Evolutionary conservation across 2,888 invertebrate species (phyloP), one percentile per base, ranked within the genome.

Genomic region (Allygus modestus): DNA sequence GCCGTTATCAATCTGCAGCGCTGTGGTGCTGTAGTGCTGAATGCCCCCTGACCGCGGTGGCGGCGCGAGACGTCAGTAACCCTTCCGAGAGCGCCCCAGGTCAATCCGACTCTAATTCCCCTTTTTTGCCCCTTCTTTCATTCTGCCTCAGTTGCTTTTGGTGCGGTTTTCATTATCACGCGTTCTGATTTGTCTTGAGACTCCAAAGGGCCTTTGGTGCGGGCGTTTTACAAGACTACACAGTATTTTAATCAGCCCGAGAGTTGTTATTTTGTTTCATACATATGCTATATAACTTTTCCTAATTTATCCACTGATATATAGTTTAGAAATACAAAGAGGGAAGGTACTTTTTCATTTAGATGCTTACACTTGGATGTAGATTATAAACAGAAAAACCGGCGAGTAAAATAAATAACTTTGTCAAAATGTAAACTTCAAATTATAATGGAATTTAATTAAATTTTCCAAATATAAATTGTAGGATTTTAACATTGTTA

Each of bases 1-100:
- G 41, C 79, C 28, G 54, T 83, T 83, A 83, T 83, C 83, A 83
- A 83, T 83, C 83, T 51, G 82, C 17, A 26, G 17, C 33, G 54
- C 51, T 79, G 20, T n/a, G 23, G 31, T 54, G 33, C 81, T 51
- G 54, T n/a, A 28, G 15, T 58, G 65, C 28, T 65, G 65, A 65
- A 65, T 65, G 65, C 65, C 65, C 65, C 65, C 28, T 65, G 65
- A 65, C 65, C 65, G 65, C 65, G 23, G 12, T 2, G 2, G 23
- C n/a, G 65, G 51, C 20, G 23, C 41, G 81, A 81, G 31, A 61
- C 37, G 81, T 61, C 81, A 58, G 4, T 23, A 69, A 73, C 37
- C 73, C 73, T n/a, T 73, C 31, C 31, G 1, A 15, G 15, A 65
- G 1, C 46, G 77, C 77, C 77, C 12, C 77, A 51, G 77, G 77